phyloP scores from a whole-genome alignment of 35 echinoderm and acorn worm species.

The Strongylocentrotus purpuratus region DNA sequence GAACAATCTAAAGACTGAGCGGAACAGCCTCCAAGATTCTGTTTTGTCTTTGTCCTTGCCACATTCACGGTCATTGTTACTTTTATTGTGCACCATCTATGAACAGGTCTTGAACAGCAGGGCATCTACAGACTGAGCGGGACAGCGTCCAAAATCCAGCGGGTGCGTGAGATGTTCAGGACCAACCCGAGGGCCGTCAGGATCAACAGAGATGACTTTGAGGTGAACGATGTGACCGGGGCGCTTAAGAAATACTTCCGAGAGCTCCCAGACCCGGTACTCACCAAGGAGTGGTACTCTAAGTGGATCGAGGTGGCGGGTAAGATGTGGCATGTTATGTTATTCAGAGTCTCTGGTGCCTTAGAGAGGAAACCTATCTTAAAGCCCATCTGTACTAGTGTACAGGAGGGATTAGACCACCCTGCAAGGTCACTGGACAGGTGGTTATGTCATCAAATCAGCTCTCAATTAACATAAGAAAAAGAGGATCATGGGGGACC shows the following conservation, averaged over 20 bases:
- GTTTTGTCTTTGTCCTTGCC: neutral
- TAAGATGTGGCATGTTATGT: slow-evolving; percentile 21
- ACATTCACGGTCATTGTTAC: neutral
- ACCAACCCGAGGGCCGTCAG: slow-evolving; percentile 58
- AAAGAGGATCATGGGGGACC: too few species aligned
- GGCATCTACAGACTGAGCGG: slow-evolving; percentile 92
- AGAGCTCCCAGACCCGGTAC: slow-evolving; percentile 84
- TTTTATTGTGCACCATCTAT: neutral
- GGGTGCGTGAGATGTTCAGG: slow-evolving; percentile 53
- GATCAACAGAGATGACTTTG: slow-evolving; percentile 58
- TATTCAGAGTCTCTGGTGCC: too few species aligned
- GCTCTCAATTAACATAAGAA: too few species aligned
- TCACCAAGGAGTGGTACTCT: slow-evolving; percentile 76
- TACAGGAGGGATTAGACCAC: too few species aligned
- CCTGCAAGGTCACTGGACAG: too few species aligned
- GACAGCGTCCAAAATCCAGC: slow-evolving; percentile 58
- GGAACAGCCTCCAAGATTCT: too few species aligned
- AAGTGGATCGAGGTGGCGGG: slow-evolving; percentile 86
- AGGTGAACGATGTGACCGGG: slow-evolving; percentile 82
- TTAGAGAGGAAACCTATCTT: too few species aligned
- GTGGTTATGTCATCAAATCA: too few species aligned
- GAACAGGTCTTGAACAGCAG: slow-evolving; percentile 65
- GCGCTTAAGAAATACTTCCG: slow-evolving; percentile 97
- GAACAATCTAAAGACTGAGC: too few species aligned
- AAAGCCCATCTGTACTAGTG: too few species aligned